Evolutionary conservation across 2,797 vertebrate genomes (phyloP).

Genomic region (Halcyon chelicuti): DNA sequence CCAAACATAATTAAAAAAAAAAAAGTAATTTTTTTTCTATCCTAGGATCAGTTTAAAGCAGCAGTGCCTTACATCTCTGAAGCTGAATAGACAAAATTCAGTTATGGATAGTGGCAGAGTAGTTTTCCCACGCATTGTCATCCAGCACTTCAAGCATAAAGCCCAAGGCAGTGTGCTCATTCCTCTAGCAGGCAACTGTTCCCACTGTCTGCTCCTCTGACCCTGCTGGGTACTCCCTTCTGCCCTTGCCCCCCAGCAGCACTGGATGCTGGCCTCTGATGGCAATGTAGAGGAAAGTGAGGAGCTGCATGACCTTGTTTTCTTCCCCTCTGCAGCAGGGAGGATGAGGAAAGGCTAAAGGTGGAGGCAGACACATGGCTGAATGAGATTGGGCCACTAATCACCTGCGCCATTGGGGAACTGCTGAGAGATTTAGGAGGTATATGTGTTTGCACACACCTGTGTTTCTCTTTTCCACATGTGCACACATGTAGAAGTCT

Average conservation of each 20-base stretch:
- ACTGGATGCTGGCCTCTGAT: neutral
- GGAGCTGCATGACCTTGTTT: accelerated
- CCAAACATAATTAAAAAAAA: accelerated
- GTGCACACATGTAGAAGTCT: accelerated
- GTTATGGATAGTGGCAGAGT: neutral
- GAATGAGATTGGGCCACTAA: neutral
- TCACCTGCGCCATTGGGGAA: neutral
- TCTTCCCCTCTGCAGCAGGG: neutral
- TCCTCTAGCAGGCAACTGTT: neutral
- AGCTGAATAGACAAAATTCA: neutral
- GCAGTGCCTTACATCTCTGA: neutral
- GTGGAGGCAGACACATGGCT: neutral
- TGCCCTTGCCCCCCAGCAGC: neutral
- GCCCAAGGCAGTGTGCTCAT: neutral
- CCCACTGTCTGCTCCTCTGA: too few relatives aligned
- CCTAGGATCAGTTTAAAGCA: neutral
- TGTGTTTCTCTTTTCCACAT: neutral
- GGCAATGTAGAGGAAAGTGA: neutral
- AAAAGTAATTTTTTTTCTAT: neutral
- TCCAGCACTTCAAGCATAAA: neutral
- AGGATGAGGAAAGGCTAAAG: neutral
- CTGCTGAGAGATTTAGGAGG: neutral
- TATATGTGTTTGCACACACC: neutral
- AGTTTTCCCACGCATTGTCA: neutral
- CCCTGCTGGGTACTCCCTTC: neutral